Evolutionary conservation across 2,888 invertebrate species (phyloP).

Genomic region (Macrophya alboannulata): DNA sequence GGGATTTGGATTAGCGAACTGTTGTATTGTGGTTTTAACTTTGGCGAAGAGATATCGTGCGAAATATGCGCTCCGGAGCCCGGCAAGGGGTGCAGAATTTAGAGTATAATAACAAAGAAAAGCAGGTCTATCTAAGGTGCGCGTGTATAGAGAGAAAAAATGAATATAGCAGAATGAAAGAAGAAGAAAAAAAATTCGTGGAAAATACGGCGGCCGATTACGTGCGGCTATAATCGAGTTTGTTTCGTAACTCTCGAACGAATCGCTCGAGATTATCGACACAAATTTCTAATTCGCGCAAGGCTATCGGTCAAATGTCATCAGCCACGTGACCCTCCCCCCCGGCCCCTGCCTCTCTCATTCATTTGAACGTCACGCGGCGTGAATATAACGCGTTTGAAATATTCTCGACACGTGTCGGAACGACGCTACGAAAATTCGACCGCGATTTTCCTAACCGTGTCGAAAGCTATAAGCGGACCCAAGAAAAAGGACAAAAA

Average conservation of each 20-base stretch:
- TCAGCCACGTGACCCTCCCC: slow-evolving; percentile 73
- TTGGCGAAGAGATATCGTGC: background rate
- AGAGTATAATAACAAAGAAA: background rate
- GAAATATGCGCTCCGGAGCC: background rate
- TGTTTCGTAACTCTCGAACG: slow-evolving; percentile 53
- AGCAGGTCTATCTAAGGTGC: background rate
- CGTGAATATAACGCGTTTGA: slow-evolving; percentile 78
- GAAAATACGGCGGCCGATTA: background rate
- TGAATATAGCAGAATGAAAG: background rate
- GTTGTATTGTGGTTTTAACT: background rate
- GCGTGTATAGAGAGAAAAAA: background rate
- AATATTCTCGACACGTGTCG: slow-evolving; percentile 72
- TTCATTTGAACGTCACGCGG: slow-evolving; percentile 78
- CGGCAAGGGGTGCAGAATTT: background rate
- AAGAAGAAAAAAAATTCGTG: background rate
- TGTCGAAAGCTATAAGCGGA: slow-evolving; percentile 49
- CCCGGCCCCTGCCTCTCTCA: slow-evolving; percentile 59
- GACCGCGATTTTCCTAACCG: slow-evolving; percentile 54
- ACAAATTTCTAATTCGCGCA: slow-evolving; percentile 67
- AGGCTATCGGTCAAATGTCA: slow-evolving; percentile 76
- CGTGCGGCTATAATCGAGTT: slow-evolving; percentile 47
- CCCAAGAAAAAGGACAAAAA: background rate
- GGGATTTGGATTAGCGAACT: background rate
- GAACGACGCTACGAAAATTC: slow-evolving; percentile 59
- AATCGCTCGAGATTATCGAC: slow-evolving; percentile 69